These are phyloP conservation scores for Sprattus sprattus DNA, from an alignment of 2,113 vertebrate genomes.

Conservation along the genomic window DNA sequence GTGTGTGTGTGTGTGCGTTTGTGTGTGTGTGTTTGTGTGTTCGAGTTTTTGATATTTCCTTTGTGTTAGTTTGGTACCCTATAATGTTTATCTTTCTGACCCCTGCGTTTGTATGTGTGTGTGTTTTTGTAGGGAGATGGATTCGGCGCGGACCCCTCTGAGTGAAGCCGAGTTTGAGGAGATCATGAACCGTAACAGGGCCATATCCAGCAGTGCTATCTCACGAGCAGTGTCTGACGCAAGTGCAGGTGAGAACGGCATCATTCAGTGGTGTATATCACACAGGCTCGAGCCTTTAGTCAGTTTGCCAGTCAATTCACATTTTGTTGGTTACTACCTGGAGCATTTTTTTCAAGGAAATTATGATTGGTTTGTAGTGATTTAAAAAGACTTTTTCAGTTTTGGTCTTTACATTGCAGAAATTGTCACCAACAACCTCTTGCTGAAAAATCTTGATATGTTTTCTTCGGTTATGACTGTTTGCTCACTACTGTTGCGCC, in stretches of 20 bases:
- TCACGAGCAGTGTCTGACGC: slow-evolving; percentile 97
- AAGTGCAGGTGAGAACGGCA: slow-evolving; percentile 84
- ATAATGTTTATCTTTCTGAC: neutral
- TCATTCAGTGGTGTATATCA: neutral
- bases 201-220: slow-evolving; percentile 98
- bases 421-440: no score
- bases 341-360: neutral
- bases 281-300: neutral
- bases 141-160: slow-evolving; percentile 88
- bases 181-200: slow-evolving; percentile 98
- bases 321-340: no score
- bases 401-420: neutral
- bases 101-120: neutral
- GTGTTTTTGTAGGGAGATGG: slow-evolving; percentile 84
- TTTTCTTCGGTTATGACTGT: neutral
- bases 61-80: neutral
- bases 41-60: neutral
- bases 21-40: slow-evolving; percentile 18
- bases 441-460: no score
- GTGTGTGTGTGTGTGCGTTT: neutral
- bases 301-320: neutral
- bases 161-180: slow-evolving; percentile 99
- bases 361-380: no score
- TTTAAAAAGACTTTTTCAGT: neutral
- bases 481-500: neutral